Evolutionary conservation across 2,888 invertebrate genomes (phyloP), one percentile per base, ranked within the genome.

Genomic region (Apeira syringaria): DNA sequence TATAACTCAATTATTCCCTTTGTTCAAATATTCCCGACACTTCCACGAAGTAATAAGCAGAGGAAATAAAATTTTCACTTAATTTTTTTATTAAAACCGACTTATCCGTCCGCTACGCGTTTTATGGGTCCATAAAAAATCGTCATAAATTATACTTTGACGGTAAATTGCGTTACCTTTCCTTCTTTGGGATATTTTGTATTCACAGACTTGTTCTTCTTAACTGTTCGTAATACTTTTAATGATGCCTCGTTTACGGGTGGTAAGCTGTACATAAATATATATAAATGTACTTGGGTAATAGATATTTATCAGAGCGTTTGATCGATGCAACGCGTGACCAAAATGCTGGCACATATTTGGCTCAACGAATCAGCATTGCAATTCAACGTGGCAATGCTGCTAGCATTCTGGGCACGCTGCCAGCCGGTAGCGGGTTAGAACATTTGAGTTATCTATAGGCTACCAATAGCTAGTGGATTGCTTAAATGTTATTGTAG

Each of bases 101-200:
- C 55, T 68, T 58, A 70, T 67, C 67, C 61, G 61, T 65, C 62
- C 59, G 60, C 55, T 44, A 44, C 39, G 45, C 13, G 35, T 40
- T 71, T 77, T 74, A 75, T 74, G 64, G 64, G 54, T 46, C 45
- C 49, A 64, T 64, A 75, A 79, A 79, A 53, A 76, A 71, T 71
- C 43, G 65, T 52, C 58, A 73, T 77, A 79, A 80, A 75, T 80
- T 79, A 72, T 63, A 59, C 61, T 64, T 63, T 59, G 61, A 64
- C 61, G 59, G 51, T 55, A 66, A 56, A 68, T 64, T 64, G 56
- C 58, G 53, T 61, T 65, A 63, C 61, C 55, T 59, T 64, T 61
- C 46, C 45, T 53, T 42, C 42, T 43, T 42, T 47, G 34, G 42
- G 52, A 52, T 52, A 60, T 62, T 64, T 70, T 53, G 56, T 72